Percentiles rank a stretch among this genome's conserved stretches.
Conservation (phyloP, 2,113 vertebrate genomes). For the Anser brachyrhynchus region DNA sequence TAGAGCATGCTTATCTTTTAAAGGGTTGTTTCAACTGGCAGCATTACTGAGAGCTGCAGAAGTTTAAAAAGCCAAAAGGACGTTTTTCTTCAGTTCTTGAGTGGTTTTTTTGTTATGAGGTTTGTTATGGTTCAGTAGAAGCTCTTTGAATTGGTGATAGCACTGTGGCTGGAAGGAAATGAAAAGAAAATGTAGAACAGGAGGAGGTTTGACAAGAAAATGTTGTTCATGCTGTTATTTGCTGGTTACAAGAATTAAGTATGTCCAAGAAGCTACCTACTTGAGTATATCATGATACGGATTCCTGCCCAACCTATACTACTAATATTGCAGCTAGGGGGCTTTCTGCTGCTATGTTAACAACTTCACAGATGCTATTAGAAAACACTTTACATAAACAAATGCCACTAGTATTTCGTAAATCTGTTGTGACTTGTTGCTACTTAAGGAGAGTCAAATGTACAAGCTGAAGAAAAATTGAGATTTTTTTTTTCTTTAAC, state of each 20-base stretch:
- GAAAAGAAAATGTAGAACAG: not conserved
- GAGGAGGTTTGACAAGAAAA: not conserved
- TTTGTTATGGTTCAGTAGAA: not conserved
- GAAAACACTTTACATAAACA: not conserved
- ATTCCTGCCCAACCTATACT: not conserved
- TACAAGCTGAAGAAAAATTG: not conserved
- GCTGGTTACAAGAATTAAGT: not conserved
- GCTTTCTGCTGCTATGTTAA: not conserved
- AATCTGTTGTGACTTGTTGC: not conserved
- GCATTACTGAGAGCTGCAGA: not conserved
- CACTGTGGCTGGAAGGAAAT: not conserved
- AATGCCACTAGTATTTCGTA: not conserved
- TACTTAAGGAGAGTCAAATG: not conserved
- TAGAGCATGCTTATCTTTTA: not conserved
- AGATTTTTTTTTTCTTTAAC: not conserved
- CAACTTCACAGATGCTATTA: not conserved
- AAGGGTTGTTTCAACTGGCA: not conserved
- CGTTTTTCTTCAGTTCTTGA: not conserved
- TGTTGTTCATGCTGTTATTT: not conserved
- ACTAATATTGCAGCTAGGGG: not conserved
- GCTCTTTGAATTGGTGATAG: not conserved
- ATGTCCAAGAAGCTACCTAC: not conserved
- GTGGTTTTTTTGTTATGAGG: not conserved
- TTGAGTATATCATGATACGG: not conserved
- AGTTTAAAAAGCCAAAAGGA: not conserved